A percentile compares a stretch with the other conserved stretches of the same genome.
Conservation (phyloP, 2,888 invertebrate species). For the Ornithoptera alexandrae region DNA sequence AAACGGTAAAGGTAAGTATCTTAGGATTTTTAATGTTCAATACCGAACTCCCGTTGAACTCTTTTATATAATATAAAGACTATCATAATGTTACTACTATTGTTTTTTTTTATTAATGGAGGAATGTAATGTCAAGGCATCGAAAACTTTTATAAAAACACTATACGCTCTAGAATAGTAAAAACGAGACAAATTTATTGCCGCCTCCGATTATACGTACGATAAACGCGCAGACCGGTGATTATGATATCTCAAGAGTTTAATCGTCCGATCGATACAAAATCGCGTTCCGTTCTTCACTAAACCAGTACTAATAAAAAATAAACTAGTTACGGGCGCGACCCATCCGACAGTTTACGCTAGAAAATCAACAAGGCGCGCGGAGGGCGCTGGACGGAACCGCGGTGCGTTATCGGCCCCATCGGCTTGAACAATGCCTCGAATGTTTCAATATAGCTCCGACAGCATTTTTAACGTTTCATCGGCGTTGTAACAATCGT, state of each 20-base stretch:
- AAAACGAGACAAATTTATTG: slow-evolving; percentile 79
- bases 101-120: slow-evolving; percentile 48
- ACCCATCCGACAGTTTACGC: slow-evolving; percentile 72
- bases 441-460: slow-evolving; percentile 77
- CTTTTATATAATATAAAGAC: slow-evolving; percentile 54
- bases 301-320: slow-evolving; percentile 79
- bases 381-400: slow-evolving; percentile 56
- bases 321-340: slow-evolving; percentile 72
- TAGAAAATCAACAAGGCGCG: slow-evolving; percentile 77
- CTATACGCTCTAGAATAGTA: slow-evolving; percentile 74
- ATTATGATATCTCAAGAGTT: slow-evolving; percentile 77
- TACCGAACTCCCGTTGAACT: slow-evolving; percentile 59
- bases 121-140: slow-evolving; percentile 59
- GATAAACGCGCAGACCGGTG: slow-evolving; percentile 78
- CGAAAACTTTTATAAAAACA: slow-evolving; percentile 57
- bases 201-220: slow-evolving; percentile 74
- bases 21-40: not conserved
- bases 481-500: slow-evolving; percentile 78
- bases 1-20: not conserved
- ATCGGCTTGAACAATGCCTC: slow-evolving; percentile 75
- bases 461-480: slow-evolving; percentile 80
- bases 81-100: slow-evolving; percentile 39
- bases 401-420: slow-evolving; percentile 72
- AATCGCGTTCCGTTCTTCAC: slow-evolving; percentile 75
- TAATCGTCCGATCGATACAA: slow-evolving; percentile 76